Base-by-base conservation (phyloP, 2,797 vertebrate species). In the Graptemys geographica region DNA sequence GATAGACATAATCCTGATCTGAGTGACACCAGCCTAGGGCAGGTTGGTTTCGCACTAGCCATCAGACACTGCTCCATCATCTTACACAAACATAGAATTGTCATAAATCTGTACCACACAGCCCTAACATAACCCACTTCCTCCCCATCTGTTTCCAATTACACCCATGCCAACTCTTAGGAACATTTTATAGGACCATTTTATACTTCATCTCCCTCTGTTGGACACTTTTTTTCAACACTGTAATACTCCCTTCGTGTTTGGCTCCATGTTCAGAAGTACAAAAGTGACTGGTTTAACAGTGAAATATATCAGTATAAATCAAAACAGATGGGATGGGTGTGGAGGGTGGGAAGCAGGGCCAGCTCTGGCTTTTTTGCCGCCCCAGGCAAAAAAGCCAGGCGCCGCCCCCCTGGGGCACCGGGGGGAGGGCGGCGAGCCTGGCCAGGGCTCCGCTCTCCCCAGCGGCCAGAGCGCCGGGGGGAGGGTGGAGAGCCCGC, bases 131-230 rank as follows among this genome's bases (percentile, higher is more conserved):
- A 55, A 25, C 10, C 8, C 82, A 9, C 0, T 37, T 84, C 81
- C 27, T 28, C 1, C 15, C 23, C 44, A 0, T 93, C n/a, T 81
- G 0, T 57, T 52, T 88, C 3, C 0, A 28, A 78, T 31, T 72
- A 78, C 27, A 5, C 44, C 25, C 88, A 47, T 93, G 51, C 13
- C 47, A 80, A 1, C 49, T 83, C 31, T 82, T 47, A 49, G 76
- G 41, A 74, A 28, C 23, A 11, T 76, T 87, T 87, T 65, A 78
- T 79, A 56, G n/a, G 51, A 11, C 11, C 28, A 74, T 28, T 78
- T 57, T 31, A 51, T 15, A n/a, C 23, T 21, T 56, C 52, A 25
- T 19, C 57, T 89, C 15, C 89, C 86, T 76, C 44, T 84, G 2
- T 0, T 69, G 23, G 51, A 31, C 0, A 4, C 83, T 79, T 91